Evolutionary conservation across 2,888 invertebrate genomes (phyloP).

Genomic region (Trimorus sp.): DNA sequence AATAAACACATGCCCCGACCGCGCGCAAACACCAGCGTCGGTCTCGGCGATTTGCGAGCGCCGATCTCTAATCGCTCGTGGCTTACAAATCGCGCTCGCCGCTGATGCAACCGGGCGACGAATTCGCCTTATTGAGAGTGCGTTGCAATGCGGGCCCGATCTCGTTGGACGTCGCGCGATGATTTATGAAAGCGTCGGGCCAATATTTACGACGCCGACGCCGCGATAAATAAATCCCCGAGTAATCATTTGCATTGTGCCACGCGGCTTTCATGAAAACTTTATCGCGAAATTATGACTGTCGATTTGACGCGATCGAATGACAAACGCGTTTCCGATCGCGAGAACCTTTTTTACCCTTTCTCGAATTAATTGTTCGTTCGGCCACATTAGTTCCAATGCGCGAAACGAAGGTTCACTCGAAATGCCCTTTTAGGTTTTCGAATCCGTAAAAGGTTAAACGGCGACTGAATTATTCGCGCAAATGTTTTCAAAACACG

Average conservation of each 20-base stretch:
- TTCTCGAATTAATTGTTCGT: background rate
- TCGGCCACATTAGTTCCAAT: too few relatives aligned
- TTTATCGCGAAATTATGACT: constrained; percentile 47
- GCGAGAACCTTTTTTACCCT: background rate
- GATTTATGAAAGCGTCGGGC: constrained; percentile 49
- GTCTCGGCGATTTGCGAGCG: background rate
- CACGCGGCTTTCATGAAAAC: constrained; percentile 39
- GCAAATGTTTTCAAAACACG: too few relatives aligned
- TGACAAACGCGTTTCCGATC: constrained; percentile 28
- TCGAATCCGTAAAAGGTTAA: too few relatives aligned
- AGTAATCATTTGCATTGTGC: constrained; percentile 50
- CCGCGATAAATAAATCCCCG: constrained; percentile 44
- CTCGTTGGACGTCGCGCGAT: constrained; percentile 38
- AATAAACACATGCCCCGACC: too few relatives aligned
- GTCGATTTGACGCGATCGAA: constrained; percentile 16
- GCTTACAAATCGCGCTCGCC: constrained; percentile 38
- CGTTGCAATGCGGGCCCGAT: constrained; percentile 29
- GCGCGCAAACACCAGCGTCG: too few relatives aligned
- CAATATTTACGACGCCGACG: constrained; percentile 47
- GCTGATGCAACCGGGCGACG: constrained; percentile 37
- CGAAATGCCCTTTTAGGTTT: too few relatives aligned
- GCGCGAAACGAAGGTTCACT: too few relatives aligned
- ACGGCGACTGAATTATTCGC: too few relatives aligned
- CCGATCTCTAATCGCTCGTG: constrained; percentile 42
- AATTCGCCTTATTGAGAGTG: constrained; percentile 58